Evolutionary conservation across 2,113 vertebrate genomes (phyloP), one percentile per base, ranked within the genome.

Genomic region (Sinocyclocheilus anophthalmus): DNA sequence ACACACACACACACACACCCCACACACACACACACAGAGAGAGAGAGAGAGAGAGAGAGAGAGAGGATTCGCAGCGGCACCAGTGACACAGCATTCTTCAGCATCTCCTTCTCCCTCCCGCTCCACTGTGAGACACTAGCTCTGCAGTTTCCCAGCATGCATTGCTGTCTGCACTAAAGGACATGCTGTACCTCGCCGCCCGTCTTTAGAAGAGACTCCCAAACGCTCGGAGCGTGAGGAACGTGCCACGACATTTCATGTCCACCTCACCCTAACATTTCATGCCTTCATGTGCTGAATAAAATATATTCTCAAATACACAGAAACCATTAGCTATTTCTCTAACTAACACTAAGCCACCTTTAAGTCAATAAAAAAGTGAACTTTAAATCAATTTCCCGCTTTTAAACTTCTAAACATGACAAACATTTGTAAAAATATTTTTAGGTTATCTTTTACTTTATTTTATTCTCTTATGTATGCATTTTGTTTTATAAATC

Each of bases 1-100:
- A n/a, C n/a, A n/a, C n/a, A n/a, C n/a, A n/a, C n/a, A n/a, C n/a
- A n/a, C n/a, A n/a, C n/a, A n/a, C n/a, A n/a, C n/a, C n/a, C n/a
- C n/a, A n/a, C n/a, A n/a, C n/a, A n/a, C n/a, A n/a, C n/a, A n/a
- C n/a, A n/a, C n/a, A n/a, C n/a, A 10, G 9, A 2, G 9, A 45
- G 45, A 57, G 55, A 85, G 81, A 3, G 14, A n/a, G 75, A 83
- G 85, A 30, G 76, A 67, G 72, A 53, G 79, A 65, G 61, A 89
- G 89, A 88, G 78, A 1, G 81, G 79, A 80, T 85, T 90, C 90
- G 88, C 92, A 67, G 91, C 87, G 87, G 88, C 87, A 90, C 87
- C 92, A 90, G 90, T 95, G 94, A 95, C 93, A 95, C 93, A 95
- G 94, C 92, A 93, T 90, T 93, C 89, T 95, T 86, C 76, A 91